phyloP scores from a whole-genome alignment of 1,140 invertebrate genomes.

The Platyscapa corneri region DNA sequence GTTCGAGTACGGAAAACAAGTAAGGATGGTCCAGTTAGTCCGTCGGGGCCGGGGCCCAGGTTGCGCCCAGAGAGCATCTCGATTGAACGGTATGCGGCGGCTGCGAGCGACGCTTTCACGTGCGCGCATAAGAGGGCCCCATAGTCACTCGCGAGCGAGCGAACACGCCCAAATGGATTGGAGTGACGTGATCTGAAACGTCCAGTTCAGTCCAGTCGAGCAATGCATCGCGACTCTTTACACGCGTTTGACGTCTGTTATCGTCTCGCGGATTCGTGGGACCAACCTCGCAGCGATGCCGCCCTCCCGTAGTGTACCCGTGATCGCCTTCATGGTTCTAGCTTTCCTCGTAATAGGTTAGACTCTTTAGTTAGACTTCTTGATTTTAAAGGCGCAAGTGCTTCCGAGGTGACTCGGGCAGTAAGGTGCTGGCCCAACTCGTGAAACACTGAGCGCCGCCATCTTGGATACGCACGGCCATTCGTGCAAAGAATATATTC shows the following conservation, averaged over 20 bases:
- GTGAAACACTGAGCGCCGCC: slow-evolving; percentile 2
- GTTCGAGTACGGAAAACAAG: no score
- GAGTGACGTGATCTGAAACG: background rate
- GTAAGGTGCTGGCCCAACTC: background rate
- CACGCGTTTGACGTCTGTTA: background rate
- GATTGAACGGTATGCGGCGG: no score
- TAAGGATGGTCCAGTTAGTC: background rate
- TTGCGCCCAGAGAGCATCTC: background rate
- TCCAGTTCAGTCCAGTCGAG: no score
- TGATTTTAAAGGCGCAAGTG: background rate
- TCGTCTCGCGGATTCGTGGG: background rate
- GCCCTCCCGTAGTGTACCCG: background rate
- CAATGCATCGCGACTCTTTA: no score
- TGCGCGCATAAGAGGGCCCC: slow-evolving; percentile 41
- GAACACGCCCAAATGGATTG: slow-evolving; percentile 37
- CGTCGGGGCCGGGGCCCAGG: background rate
- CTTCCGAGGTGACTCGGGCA: background rate
- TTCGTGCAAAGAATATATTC: background rate
- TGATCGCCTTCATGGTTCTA: background rate
- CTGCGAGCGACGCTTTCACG: slow-evolving; percentile 19
- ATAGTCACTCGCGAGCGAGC: background rate
- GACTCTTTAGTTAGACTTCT: background rate
- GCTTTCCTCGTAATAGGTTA: slow-evolving; percentile 26
- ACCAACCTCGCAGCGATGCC: slow-evolving; percentile 9
- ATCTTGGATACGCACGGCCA: slow-evolving; percentile 16